Evolutionary conservation across 1,140 invertebrate genomes (phyloP), one percentile per base, ranked within the genome.

Genomic region (Tetragnatha versicolor): DNA sequence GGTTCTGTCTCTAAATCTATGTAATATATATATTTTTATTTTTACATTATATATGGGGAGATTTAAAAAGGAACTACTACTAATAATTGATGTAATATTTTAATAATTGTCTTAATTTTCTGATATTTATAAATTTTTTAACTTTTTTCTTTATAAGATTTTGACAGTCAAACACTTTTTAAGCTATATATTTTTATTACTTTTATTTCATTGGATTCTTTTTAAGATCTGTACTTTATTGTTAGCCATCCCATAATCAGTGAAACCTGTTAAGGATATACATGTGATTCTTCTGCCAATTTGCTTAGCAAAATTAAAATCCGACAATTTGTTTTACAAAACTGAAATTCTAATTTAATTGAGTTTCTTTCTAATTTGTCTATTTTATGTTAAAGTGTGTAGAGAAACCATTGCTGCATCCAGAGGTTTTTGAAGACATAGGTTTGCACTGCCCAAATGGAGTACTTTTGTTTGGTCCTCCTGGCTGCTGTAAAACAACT

Each of bases 401-500:
- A 33, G 86, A 88, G 61, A 87, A 87, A 86, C 88, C 87, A 0
- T 79, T 88, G 14, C 83, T 84, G 63, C 84, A 88, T 76, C 85
- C 86, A 7, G 85, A 86, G 70, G 82, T 84, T 5, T 89, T 88
- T 65, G 58, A 80, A 12, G 81, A 85, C 42, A 82, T 88, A 61
- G 86, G 86, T 29, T 84, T 89, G 27, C 79, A 83, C 22, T 84
- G 85, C 22, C 87, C 87, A 1, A 80, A 82, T 86, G 89, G 92
- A 27, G 85, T 93, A 35, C 84, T 93, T 20, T 87, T 93, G 35
- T 92, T 92, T 85, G 92, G 92, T 2, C 92, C 92, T 22, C 92
- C 92, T 1, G 92, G 92, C 2, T 93, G 92, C 85, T 91, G 90
- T 4, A 93, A 93, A 87, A 93, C 92, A 7, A 89, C 89, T 77